Evolutionary conservation across 2,888 invertebrate genomes (phyloP), one percentile per base, ranked within the genome.

Genomic region (Acheta domesticus): DNA sequence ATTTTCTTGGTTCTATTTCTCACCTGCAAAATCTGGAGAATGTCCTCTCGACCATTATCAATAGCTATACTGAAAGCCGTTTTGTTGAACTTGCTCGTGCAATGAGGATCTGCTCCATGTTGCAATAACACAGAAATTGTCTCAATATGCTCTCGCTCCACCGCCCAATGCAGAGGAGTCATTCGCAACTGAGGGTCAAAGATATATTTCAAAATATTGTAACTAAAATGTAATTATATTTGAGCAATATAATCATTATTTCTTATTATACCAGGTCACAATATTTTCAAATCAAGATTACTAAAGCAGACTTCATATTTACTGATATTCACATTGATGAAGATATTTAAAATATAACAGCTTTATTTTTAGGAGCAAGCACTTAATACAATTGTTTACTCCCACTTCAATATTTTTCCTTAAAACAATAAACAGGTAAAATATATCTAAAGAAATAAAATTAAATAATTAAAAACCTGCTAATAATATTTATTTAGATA

Each of bases 161-260:
- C 94, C 11, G 97, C 96, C 97, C 97, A 97, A 88, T 98, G 97
- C 80, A 98, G 89, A 74, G 97, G 96, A 75, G 97, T 97, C 97
- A 95, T 95, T 84, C 91, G 91, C 21, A 95, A 87, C 94, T 95
- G 84, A 5, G 19, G n/a, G 5, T n/a, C 78, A 81, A 75, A 81
- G 77, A 77, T 49, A 80, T 20, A 48, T 79, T 19, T n/a, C 8
- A 2, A 48, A 79, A 75, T 19, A 48, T 78, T 20, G 0, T 12
- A 11, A 2, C 73, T 48, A n/a, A 49, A 12, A 76, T 20, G 12
- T 3, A 78, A 14, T 77, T 12, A 11, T 21, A 12, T n/a, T 48
- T 1, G n/a, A 2, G 16, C 16, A 74, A 5, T 16, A 73, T 78
- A 3, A 75, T 8, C 8, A 78, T 74, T 14, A 78, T 48, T 74